These are phyloP conservation scores for Melierax canorus DNA, from an alignment of 2,113 vertebrate species.

Conservation along the genomic window DNA sequence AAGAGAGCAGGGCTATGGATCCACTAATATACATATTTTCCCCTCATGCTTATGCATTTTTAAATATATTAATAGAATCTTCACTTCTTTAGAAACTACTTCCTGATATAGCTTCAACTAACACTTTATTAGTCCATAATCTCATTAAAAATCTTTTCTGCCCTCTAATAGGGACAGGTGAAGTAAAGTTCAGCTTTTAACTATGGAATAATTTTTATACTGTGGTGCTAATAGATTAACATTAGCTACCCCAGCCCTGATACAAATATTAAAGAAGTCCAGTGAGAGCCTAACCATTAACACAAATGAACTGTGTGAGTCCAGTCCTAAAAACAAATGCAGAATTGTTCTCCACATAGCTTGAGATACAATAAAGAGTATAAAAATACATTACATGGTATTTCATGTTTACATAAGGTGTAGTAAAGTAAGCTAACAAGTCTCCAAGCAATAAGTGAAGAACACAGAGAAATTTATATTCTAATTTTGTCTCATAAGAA, in stretches of 20 bases:
- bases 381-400: background rate
- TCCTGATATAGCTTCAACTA: background rate
- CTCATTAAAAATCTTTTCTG: background rate
- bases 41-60: background rate
- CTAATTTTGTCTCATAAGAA: background rate
- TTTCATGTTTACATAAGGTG: background rate
- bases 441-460: slow-evolving; percentile 10
- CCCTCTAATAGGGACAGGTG: background rate
- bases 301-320: background rate
- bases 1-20: background rate
- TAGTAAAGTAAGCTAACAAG: background rate
- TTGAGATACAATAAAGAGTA: background rate
- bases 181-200: background rate
- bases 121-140: background rate
- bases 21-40: background rate
- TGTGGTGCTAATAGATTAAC: background rate
- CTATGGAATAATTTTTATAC: background rate
- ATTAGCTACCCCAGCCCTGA: background rate
- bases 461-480: background rate
- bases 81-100: background rate
- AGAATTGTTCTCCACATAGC: background rate
- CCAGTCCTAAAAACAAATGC: background rate
- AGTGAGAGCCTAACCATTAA: background rate
- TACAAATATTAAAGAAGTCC: background rate
- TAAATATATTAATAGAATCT: background rate